Percentiles rank a stretch among this genome's conserved stretches.
These are phyloP conservation scores for Ethmia dodecea DNA, from an alignment of 2,888 invertebrate genomes.

Conservation along the genomic window DNA sequence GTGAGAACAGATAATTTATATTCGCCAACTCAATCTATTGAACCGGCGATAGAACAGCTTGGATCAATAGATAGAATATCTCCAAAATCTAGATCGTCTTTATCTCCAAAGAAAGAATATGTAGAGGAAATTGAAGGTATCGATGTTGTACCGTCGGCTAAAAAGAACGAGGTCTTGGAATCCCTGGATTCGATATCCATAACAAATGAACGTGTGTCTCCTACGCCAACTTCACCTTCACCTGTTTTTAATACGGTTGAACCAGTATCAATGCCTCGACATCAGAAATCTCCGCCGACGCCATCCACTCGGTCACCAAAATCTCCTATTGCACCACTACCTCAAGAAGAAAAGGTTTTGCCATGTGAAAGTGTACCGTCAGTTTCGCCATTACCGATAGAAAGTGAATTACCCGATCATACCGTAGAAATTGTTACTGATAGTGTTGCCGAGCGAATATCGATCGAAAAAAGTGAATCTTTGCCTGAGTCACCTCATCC, in stretches of 20 bases:
- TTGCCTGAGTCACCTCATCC: slow-evolving; percentile 34
- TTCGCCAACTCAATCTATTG: slow-evolving; percentile 37
- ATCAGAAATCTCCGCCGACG: slow-evolving; percentile 53
- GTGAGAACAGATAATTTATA: slow-evolving; percentile 41
- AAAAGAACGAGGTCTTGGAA: slow-evolving; percentile 31
- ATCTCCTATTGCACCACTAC: slow-evolving; percentile 37
- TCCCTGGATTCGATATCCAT: slow-evolving; percentile 30
- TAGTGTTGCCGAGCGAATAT: slow-evolving; percentile 16
- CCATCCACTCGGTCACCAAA: slow-evolving; percentile 44
- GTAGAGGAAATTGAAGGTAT: slow-evolving; percentile 26
- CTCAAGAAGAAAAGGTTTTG: slow-evolving; percentile 33
- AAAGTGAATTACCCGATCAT: slow-evolving; percentile 28
- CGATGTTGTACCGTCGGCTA: slow-evolving; percentile 25
- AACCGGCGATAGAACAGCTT: slow-evolving; percentile 25
- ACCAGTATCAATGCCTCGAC: slow-evolving; percentile 34
- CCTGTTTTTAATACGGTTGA: slow-evolving; percentile 27
- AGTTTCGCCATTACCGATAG: slow-evolving; percentile 34
- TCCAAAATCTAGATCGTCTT: slow-evolving; percentile 35
- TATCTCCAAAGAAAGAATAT: slow-evolving; percentile 41
- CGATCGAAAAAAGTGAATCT: slow-evolving; percentile 25
- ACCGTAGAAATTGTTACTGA: slow-evolving; percentile 25
- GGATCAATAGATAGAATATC: slow-evolving; percentile 35
- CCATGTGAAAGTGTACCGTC: slow-evolving; percentile 27
- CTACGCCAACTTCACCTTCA: slow-evolving; percentile 30
- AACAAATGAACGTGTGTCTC: slow-evolving; percentile 40